Conservation (phyloP, 1,140 invertebrate genomes). For the Physella acuta region DNA sequence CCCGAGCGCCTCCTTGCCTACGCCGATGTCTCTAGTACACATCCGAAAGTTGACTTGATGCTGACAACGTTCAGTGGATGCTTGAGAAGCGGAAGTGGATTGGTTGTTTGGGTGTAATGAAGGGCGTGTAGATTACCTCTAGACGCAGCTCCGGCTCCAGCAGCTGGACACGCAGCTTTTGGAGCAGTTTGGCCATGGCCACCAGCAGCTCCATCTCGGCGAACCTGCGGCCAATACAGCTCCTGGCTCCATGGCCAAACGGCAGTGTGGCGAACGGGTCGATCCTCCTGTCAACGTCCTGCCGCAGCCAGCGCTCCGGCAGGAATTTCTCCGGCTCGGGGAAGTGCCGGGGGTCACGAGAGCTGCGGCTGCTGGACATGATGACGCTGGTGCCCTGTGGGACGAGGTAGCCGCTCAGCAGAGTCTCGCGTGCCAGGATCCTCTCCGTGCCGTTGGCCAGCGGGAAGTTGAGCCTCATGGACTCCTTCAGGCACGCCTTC, state of each 20-base stretch:
- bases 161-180: conserved; percentile 1
- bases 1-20: background rate
- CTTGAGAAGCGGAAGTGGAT: conserved; percentile 8
- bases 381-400: conserved; percentile 22
- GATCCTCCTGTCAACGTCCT: background rate
- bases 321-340: background rate
- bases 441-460: conserved; percentile 9
- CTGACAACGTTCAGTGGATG: background rate
- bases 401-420: conserved; percentile 17
- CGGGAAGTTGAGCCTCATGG: conserved; percentile 23
- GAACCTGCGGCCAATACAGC: conserved; percentile 82
- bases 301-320: conserved; percentile 8
- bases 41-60: background rate
- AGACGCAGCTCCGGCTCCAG: background rate
- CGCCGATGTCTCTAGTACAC: background rate
- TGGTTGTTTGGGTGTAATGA: conserved; percentile 1
- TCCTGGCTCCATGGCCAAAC: conserved; percentile 83
- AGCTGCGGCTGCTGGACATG: conserved; percentile 9
- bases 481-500: conserved; percentile 16
- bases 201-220: conserved; percentile 85
- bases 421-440: conserved; percentile 4
- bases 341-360: background rate
- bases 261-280: conserved; percentile 63
- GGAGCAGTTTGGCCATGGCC: conserved; percentile 69
- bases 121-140: conserved; percentile 15